Conservation (phyloP, 2,113 vertebrate species). For the Mola mola region DNA sequence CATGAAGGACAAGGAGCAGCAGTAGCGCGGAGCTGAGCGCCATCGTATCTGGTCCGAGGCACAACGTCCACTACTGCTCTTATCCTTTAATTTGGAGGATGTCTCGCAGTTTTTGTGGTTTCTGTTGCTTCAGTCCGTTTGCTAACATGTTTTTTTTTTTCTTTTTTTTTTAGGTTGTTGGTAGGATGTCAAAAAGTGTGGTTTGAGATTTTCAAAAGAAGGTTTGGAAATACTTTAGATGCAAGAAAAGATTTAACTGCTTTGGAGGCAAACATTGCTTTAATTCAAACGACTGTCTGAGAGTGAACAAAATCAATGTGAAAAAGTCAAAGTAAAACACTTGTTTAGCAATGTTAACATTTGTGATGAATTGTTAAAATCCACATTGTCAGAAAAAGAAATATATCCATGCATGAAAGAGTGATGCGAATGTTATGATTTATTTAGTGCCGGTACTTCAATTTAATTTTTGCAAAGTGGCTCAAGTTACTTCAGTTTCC, state of each 20-base stretch:
- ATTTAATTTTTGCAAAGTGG: no score
- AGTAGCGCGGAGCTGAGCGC: conserved; percentile 22
- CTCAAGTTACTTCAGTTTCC: no score
- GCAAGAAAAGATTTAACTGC: neutral
- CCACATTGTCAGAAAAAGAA: no score
- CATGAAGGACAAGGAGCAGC: conserved; percentile 43
- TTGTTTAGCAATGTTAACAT: no score
- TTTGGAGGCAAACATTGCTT: neutral
- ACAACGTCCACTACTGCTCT: neutral
- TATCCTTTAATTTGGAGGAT: neutral
- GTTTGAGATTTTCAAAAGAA: conserved; percentile 33
- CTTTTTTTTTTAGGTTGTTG: neutral
- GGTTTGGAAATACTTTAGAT: conserved; percentile 17
- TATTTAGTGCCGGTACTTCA: no score
- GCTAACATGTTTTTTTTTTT: conserved; percentile 2
- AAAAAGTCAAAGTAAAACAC: no score
- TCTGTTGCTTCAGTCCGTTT: conserved; percentile 51
- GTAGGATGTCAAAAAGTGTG: conserved; percentile 24
- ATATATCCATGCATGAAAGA: no score
- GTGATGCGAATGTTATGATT: no score
- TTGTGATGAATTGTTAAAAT: no score
- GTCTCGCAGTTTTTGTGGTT: conserved; percentile 19
- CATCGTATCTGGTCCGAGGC: conserved; percentile 51
- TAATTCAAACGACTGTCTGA: neutral
- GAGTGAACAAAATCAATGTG: no score